Evolutionary conservation across 2,797 vertebrate species (phyloP).

Genomic region (Ctenosaura bakeri): DNA sequence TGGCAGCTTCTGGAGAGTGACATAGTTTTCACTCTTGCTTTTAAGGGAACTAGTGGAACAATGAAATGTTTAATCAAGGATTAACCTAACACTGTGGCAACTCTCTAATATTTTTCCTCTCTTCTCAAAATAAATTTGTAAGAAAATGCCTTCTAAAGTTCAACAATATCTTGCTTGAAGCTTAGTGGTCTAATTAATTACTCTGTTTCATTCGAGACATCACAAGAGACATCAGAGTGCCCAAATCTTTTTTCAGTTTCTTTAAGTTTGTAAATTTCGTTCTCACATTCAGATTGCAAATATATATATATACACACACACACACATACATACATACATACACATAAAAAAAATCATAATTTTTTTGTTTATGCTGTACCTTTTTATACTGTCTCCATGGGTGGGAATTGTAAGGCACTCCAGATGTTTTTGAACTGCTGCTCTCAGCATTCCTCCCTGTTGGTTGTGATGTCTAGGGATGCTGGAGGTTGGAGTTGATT

Average conservation of each 20-base stretch:
- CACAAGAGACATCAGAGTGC: not conserved
- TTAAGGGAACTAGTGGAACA: conserved; percentile 1
- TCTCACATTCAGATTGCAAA: not conserved
- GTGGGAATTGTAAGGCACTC: too few species aligned
- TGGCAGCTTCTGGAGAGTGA: too few species aligned
- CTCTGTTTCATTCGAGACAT: conserved; percentile 7
- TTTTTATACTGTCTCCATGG: too few species aligned
- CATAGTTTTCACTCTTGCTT: too few species aligned
- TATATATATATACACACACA: too few species aligned
- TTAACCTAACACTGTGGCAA: conserved; percentile 9
- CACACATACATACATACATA: too few species aligned
- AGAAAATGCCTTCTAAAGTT: conserved; percentile 26
- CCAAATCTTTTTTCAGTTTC: not conserved
- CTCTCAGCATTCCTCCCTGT: too few species aligned
- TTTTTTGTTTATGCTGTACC: too few species aligned
- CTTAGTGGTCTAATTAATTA: not conserved
- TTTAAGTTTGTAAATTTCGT: not conserved
- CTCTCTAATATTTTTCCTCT: conserved; percentile 13
- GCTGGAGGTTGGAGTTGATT: too few species aligned
- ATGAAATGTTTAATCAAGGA: conserved; percentile 30
- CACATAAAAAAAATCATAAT: too few species aligned
- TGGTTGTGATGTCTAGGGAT: too few species aligned
- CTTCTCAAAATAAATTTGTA: conserved; percentile 48
- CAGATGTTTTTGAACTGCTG: too few species aligned
- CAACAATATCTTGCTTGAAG: not conserved